These are phyloP conservation scores for Gastracanthus pulcherrimus DNA, from an alignment of 2,888 invertebrate genomes.

Conservation along the genomic window DNA sequence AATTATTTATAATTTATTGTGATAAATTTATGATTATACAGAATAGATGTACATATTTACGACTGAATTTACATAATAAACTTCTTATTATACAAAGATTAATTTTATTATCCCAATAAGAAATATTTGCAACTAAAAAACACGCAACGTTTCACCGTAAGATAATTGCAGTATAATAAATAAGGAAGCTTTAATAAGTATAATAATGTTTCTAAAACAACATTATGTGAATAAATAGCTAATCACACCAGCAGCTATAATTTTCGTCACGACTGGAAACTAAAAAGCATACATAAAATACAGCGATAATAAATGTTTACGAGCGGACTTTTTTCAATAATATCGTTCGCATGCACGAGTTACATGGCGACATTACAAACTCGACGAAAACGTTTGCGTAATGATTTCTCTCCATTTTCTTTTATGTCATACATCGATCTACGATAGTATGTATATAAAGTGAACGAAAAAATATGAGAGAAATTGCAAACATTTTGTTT, in stretches of 20 bases:
- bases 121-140: neutral
- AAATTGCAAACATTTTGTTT: neutral
- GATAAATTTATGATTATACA: neutral
- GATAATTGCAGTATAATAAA: conserved; percentile 5
- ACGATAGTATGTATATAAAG: neutral
- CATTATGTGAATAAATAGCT: conserved; percentile 21
- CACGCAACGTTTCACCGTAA: neutral
- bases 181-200: conserved; percentile 20
- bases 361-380: neutral
- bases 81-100: neutral
- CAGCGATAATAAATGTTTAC: conserved; percentile 42
- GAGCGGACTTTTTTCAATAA: conserved; percentile 26
- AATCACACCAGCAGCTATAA: conserved; percentile 4
- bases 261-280: neutral
- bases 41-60: neutral
- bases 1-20: neutral
- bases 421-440: neutral
- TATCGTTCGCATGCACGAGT: neutral
- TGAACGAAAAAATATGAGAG: neutral
- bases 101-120: neutral
- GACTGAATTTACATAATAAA: neutral
- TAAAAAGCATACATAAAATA: neutral
- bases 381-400: conserved; percentile 23
- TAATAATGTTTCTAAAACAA: neutral
- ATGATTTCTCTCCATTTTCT: conserved; percentile 4